These are phyloP conservation scores for Drosophila parvula DNA, from an alignment of 1,140 invertebrate species.

Conservation along the genomic window DNA sequence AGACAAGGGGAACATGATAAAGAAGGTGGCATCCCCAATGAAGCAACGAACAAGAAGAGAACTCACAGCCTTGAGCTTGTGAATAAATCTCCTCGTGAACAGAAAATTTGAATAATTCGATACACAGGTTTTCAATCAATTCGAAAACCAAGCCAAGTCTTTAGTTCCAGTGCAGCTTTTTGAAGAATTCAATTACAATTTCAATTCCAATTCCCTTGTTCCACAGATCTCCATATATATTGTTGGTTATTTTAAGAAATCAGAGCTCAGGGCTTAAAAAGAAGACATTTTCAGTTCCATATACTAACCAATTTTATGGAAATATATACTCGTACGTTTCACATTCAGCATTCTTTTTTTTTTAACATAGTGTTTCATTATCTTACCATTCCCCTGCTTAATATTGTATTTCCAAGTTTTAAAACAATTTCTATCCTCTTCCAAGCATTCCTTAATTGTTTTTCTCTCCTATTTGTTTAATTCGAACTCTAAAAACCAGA, in stretches of 20 bases:
- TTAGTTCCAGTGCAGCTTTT: not conserved
- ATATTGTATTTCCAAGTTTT: not conserved
- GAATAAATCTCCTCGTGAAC: constrained; percentile 3
- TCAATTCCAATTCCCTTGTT: not conserved
- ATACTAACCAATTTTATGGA: not conserved
- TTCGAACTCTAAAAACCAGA: not conserved
- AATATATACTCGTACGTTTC: not conserved
- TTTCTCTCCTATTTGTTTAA: not conserved
- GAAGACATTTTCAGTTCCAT: not conserved
- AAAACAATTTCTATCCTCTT: not conserved
- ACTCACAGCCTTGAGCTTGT: constrained; percentile 7
- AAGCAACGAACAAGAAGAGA: not conserved
- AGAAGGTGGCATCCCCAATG: constrained; percentile 9
- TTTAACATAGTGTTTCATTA: not conserved
- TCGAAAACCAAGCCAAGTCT: not conserved
- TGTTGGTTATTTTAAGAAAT: not conserved
- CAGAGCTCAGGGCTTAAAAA: not conserved
- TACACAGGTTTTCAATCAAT: constrained; percentile 20
- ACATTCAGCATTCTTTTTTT: not conserved
- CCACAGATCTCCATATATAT: not conserved
- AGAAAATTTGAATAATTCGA: constrained; percentile 17
- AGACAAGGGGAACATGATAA: not conserved
- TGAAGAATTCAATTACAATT: not conserved
- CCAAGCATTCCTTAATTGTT: not conserved
- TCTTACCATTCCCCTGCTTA: not conserved